Conservation (phyloP, 2,888 invertebrate species). For the Spodoptera picta region DNA sequence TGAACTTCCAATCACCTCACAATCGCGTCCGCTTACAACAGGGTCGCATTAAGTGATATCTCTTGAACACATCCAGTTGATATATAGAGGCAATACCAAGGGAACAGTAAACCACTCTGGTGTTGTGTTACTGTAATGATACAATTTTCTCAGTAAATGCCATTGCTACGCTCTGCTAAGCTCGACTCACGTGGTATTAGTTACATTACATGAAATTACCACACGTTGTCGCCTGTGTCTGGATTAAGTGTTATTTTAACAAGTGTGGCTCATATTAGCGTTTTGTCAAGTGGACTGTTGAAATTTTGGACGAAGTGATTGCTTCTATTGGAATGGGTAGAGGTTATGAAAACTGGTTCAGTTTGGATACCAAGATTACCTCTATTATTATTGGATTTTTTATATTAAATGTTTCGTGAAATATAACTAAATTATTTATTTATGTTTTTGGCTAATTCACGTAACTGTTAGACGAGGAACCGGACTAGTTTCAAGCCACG, state of each 20-base stretch:
- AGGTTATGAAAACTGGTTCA: too few relatives aligned
- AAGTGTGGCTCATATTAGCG: too few relatives aligned
- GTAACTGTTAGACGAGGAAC: too few relatives aligned
- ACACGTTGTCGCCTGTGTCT: conserved; percentile 3
- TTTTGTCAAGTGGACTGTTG: too few relatives aligned
- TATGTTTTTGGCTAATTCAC: too few relatives aligned
- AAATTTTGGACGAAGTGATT: too few relatives aligned
- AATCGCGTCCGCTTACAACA: conserved; percentile 8
- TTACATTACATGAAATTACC: conserved; percentile 20
- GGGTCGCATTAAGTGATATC: conserved; percentile 58
- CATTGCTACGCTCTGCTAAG: conserved; percentile 41
- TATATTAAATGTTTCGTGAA: too few relatives aligned
- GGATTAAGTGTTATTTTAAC: conserved; percentile 1
- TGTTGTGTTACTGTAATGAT: conserved; percentile 65
- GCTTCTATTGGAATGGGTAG: too few relatives aligned
- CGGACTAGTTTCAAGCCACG: too few relatives aligned
- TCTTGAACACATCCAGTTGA: conserved; percentile 67
- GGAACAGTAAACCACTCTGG: conserved; percentile 69
- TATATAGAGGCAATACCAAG: conserved; percentile 67
- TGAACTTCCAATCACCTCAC: neutral
- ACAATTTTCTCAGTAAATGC: conserved; percentile 69
- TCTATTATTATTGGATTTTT: too few relatives aligned
- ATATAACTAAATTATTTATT: too few relatives aligned
- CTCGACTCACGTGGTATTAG: conserved; percentile 28
- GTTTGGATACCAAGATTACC: too few relatives aligned